phyloP scores from a whole-genome alignment of 1,140 invertebrate genomes.

The Hetaerina americana region DNA sequence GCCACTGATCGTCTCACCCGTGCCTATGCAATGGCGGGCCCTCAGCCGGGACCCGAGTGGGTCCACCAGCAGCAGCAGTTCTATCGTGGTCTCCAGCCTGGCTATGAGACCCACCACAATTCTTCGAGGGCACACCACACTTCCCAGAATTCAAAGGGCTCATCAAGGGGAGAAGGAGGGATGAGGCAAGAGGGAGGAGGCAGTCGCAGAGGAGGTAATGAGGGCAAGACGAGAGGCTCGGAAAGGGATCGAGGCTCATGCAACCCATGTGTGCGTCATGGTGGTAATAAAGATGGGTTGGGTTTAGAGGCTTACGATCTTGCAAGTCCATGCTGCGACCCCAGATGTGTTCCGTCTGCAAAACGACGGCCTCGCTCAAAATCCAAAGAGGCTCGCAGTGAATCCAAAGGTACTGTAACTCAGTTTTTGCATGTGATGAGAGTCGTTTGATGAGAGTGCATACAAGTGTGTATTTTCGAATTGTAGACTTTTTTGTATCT shows the following conservation, averaged over 20 bases:
- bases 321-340: slow-evolving; percentile 69
- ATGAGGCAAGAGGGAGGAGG: background rate
- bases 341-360: slow-evolving; percentile 64
- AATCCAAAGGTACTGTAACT: slow-evolving; percentile 3
- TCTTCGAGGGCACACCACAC: background rate
- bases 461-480: background rate
- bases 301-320: slow-evolving; percentile 63
- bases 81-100: background rate
- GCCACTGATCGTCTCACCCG: background rate
- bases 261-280: slow-evolving; percentile 50
- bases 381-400: slow-evolving; percentile 23
- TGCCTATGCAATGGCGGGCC: background rate
- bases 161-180: background rate
- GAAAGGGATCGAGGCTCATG: slow-evolving; percentile 33
- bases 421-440: slow-evolving; percentile 13
- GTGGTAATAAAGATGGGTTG: background rate
- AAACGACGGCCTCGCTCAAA: slow-evolving; percentile 40
- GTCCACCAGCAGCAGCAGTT: background rate
- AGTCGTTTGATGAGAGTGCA: too few relatives aligned
- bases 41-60: background rate
- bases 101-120: background rate
- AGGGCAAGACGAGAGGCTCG: background rate
- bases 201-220: background rate
- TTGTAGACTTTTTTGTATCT: background rate
- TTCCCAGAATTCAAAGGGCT: background rate